Percentiles rank a stretch among this genome's conserved stretches.
Conservation (phyloP, 1,140 invertebrate genomes). For the Drosophila leontia region DNA sequence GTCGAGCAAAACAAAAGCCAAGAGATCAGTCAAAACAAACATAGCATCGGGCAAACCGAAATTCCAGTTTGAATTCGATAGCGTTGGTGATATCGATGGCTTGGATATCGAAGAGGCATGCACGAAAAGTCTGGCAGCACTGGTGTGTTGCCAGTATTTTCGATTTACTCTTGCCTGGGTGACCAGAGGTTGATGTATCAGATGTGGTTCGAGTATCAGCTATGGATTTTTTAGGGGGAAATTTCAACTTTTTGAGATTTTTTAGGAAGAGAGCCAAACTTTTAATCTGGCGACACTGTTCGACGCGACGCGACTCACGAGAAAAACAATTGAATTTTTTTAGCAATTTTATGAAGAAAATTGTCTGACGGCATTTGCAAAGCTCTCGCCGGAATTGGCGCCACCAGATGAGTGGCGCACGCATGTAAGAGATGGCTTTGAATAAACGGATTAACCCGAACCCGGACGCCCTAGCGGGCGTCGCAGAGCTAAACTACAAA, state of each 20-base stretch:
- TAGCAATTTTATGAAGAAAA: neutral
- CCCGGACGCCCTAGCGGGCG: conserved; percentile 14
- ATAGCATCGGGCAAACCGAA: neutral
- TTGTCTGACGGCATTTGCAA: conserved; percentile 2
- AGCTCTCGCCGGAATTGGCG: neutral
- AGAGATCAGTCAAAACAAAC: conserved; percentile 17
- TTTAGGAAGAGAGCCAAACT: too few relatives aligned
- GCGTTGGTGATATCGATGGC: conserved; percentile 8
- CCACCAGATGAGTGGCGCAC: conserved; percentile 22
- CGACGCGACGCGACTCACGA: conserved; percentile 14
- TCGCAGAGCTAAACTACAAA: conserved; percentile 56
- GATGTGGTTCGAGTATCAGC: too few relatives aligned
- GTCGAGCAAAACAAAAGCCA: conserved; percentile 41
- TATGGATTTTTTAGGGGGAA: too few relatives aligned
- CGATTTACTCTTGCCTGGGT: too few relatives aligned
- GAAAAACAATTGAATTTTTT: conserved; percentile 14
- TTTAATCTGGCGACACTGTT: neutral
- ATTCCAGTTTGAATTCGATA: conserved; percentile 15
- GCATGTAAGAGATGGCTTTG: conserved; percentile 51
- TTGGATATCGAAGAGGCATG: neutral
- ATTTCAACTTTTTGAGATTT: too few relatives aligned
- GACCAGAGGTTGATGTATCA: too few relatives aligned
- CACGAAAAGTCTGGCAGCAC: too few relatives aligned
- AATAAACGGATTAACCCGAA: conserved; percentile 42
- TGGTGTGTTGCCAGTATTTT: too few relatives aligned